A percentile compares a stretch with the other conserved stretches of the same genome.
These are phyloP conservation scores for Varanus komodoensis DNA, from an alignment of 2,113 vertebrate species.

Conservation along the genomic window DNA sequence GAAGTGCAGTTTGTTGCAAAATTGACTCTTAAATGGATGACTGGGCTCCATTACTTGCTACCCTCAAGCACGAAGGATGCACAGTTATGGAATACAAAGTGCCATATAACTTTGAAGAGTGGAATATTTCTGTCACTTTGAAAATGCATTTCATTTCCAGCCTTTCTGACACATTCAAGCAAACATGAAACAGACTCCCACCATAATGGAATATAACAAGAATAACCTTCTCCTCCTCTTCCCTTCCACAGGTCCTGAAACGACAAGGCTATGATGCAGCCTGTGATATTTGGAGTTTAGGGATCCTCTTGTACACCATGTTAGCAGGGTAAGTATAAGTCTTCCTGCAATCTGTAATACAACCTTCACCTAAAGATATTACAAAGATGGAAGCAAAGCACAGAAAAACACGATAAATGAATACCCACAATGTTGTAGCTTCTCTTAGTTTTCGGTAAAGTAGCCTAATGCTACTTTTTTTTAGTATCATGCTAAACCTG, in stretches of 20 bases:
- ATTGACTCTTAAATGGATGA: background rate
- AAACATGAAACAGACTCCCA: background rate
- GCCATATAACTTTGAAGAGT: too few species aligned
- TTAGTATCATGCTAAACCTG: too few species aligned
- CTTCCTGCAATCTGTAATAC: background rate
- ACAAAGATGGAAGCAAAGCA: conserved; percentile 9
- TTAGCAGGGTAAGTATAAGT: conserved; percentile 84
- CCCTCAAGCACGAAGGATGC: background rate
- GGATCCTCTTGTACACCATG: conserved; percentile 95
- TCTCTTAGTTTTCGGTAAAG: background rate
- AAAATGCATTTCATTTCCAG: background rate
- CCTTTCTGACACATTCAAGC: background rate
- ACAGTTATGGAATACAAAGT: background rate
- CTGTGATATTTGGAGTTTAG: conserved; percentile 96
- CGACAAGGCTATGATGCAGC: conserved; percentile 96
- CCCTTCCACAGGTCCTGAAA: conserved; percentile 85
- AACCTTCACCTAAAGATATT: background rate
- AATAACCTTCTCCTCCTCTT: background rate
- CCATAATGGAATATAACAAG: background rate
- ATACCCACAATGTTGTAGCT: background rate
- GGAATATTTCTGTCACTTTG: background rate
- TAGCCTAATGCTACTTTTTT: too few species aligned
- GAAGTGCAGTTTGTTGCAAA: background rate
- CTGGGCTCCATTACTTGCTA: background rate
- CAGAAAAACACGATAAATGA: background rate